Evolutionary conservation across 2,797 vertebrate genomes (phyloP).

Genomic region (Nasua narica): DNA sequence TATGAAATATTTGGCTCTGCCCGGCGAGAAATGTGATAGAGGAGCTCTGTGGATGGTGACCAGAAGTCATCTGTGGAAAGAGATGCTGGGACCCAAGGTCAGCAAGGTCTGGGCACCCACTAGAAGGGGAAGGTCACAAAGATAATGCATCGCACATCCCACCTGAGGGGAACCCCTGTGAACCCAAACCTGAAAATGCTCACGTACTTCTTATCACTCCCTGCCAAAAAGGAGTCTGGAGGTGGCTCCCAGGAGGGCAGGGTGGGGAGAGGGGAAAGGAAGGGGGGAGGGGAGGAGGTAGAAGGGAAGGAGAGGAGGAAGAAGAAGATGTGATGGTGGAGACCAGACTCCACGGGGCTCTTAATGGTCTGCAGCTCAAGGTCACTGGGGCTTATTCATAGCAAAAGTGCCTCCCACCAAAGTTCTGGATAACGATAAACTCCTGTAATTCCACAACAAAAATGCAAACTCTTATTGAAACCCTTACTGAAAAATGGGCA

Average conservation of each 20-base stretch:
- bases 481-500: background rate
- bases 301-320: no score
- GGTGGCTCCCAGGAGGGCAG: background rate
- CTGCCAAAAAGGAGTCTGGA: background rate
- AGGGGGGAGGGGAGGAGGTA: no score
- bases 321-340: rapidly evolving
- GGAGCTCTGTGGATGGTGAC: no score
- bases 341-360: background rate
- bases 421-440: background rate
- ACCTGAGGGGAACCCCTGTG: background rate
- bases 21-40: rapidly evolving
- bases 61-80: no score
- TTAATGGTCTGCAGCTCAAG: background rate
- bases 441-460: background rate
- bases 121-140: background rate
- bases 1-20: background rate
- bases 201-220: background rate
- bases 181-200: background rate
- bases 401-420: background rate
- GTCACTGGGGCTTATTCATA: background rate
- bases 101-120: no score
- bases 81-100: background rate
- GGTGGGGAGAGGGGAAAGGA: no score
- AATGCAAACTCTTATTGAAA: background rate
- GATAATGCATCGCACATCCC: background rate